Percentiles rank a stretch among this genome's conserved stretches.
phyloP scores from a whole-genome alignment of 2,797 vertebrate genomes.

The Microchirus variegatus region DNA sequence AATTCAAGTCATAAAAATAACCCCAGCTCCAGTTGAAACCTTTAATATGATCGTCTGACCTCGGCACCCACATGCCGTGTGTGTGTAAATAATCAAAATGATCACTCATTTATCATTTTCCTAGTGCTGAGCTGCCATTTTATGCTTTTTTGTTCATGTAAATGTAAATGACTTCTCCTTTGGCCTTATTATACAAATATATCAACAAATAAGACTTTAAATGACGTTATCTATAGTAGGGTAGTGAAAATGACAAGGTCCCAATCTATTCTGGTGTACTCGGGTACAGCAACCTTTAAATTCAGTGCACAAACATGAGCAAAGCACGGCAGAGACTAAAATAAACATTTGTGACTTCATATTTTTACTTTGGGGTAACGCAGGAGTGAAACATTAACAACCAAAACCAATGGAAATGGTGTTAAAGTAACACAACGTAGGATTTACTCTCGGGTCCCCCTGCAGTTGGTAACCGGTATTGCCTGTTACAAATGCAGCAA shows the following conservation, averaged over 20 bases:
- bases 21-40: conserved; percentile 16
- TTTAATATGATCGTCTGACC: conserved; percentile 22
- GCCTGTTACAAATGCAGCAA: too few relatives aligned
- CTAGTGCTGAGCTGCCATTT: conserved; percentile 3
- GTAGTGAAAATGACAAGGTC: too few relatives aligned
- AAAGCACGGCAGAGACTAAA: background rate
- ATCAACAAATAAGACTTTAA: too few relatives aligned
- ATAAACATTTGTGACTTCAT: too few relatives aligned
- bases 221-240: too few relatives aligned
- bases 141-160: background rate
- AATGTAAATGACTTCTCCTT: background rate
- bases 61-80: conserved; percentile 17
- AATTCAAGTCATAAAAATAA: conserved; percentile 14
- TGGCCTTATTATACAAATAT: background rate
- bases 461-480: too few relatives aligned
- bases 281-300: background rate
- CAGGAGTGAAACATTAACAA: too few relatives aligned
- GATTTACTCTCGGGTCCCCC: too few relatives aligned
- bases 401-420: too few relatives aligned
- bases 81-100: conserved; percentile 26
- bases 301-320: background rate
- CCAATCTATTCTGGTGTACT: too few relatives aligned
- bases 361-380: too few relatives aligned
- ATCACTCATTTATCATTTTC: conserved; percentile 16
- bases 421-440: too few relatives aligned